These are phyloP conservation scores for Leptinotarsa lineolata DNA, from an alignment of 1,140 invertebrate species.

Conservation along the genomic window DNA sequence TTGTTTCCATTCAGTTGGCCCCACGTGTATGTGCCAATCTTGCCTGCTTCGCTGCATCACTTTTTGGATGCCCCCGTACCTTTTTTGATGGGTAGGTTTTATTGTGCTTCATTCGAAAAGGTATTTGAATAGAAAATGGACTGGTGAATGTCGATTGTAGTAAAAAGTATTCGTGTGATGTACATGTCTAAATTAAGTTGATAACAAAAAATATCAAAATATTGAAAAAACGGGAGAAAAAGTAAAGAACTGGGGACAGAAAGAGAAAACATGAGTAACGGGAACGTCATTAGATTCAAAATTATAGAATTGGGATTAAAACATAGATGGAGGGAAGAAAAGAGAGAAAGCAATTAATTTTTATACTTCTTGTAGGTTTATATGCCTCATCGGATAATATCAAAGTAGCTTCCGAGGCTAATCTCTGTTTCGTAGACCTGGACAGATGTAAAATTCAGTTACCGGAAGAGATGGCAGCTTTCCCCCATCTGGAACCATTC, in stretches of 20 bases:
- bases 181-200: too few relatives aligned
- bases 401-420: constrained; percentile 72
- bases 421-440: constrained; percentile 94
- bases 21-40: constrained; percentile 98
- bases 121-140: too few relatives aligned
- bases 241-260: too few relatives aligned
- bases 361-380: constrained; percentile 56
- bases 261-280: too few relatives aligned
- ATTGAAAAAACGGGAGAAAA: too few relatives aligned
- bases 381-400: constrained; percentile 59
- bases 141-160: too few relatives aligned
- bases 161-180: too few relatives aligned
- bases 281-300: too few relatives aligned
- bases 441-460: constrained; percentile 89
- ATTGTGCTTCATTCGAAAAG: too few relatives aligned
- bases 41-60: constrained; percentile 92
- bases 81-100: constrained; percentile 90
- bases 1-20: constrained; percentile 97
- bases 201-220: too few relatives aligned
- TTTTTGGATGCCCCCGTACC: constrained; percentile 99
- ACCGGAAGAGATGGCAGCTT: constrained; percentile 92
- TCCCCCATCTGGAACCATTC: constrained; percentile 88
- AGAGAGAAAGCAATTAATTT: background rate
- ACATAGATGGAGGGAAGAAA: too few relatives aligned
- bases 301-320: too few relatives aligned